Evolutionary conservation across 2,888 invertebrate genomes (phyloP).

Genomic region (Tetanocera ferruginea): DNA sequence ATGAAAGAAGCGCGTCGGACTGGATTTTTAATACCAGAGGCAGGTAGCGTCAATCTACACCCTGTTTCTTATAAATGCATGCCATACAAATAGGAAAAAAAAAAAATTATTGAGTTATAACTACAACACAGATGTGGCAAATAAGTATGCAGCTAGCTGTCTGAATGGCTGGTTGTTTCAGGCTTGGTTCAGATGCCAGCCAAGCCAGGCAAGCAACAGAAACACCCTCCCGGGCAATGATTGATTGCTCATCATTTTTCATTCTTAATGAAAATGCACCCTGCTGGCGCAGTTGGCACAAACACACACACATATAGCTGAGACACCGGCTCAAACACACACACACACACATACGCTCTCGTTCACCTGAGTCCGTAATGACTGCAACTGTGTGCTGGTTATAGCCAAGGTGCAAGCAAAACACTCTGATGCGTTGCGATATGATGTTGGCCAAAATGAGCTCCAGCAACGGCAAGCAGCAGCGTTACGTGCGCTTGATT

Average conservation of each 20-base stretch:
- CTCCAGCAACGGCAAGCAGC: background rate
- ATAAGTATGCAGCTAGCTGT: conserved; percentile 21
- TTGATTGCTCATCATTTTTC: conserved; percentile 71
- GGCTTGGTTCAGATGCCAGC: conserved; percentile 18
- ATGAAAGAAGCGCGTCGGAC: conserved; percentile 41
- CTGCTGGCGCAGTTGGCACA: conserved; percentile 61
- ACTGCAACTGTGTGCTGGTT: conserved; percentile 18
- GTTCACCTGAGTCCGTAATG: conserved; percentile 37
- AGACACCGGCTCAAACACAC: conserved; percentile 3
- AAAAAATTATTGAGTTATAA: conserved; percentile 6
- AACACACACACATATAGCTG: conserved; percentile 3
- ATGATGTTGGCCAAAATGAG: conserved; percentile 45
- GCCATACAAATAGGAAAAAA: too few species aligned
- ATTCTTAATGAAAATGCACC: conserved; percentile 72
- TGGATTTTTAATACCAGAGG: conserved; percentile 55
- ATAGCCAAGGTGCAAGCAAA: conserved; percentile 38
- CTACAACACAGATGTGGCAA: conserved; percentile 20
- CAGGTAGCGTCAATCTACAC: conserved; percentile 64
- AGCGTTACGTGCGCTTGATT: conserved; percentile 26
- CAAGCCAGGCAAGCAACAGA: conserved; percentile 34
- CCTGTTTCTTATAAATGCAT: conserved; percentile 49
- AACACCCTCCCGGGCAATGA: conserved; percentile 69
- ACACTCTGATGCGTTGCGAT: conserved; percentile 37
- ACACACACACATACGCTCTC: conserved; percentile 4
- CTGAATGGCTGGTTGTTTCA: conserved; percentile 40